Evolutionary conservation across 2,888 invertebrate genomes (phyloP), one percentile per base, ranked within the genome.

Genomic region (Melinopterus prodromus): DNA sequence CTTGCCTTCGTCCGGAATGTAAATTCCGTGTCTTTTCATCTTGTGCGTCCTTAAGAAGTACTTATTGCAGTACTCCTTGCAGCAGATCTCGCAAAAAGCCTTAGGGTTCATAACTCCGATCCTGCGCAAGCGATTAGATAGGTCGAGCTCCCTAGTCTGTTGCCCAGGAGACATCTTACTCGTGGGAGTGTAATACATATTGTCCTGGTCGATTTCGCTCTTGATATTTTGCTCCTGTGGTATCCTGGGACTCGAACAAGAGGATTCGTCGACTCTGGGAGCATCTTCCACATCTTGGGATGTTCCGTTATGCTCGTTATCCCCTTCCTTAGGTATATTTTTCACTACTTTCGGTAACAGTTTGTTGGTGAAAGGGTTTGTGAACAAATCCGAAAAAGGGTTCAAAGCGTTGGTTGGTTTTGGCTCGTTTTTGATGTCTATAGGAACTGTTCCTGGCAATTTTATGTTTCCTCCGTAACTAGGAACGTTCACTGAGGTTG

Each of bases 41-140:
- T 98, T 97, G 89, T 99, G 99, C 76, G 97, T 96, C 78, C 96
- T 92, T 71, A 99, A 91, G 87, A 98, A 98, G 88, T 97, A 97
- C 89, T 97, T 97, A 88, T 97, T 98, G 88, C 96, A 97, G 88
- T 97, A 97, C 88, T 97, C 97, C 88, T 97, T 97, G 89, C 96
- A 95, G 88, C 98, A 98, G 80, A 97, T 93, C 89, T 97, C 97
- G 89, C 98, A 98, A 88, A 96, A 97, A n/a, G 97, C 96, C 86
- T 97, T 97, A 0, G 95, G 95, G 88, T 95, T 95, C 85, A 94
- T 92, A 53, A 97, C 95, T 69, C 97, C 97, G 80, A 97, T 91
- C 80, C 95, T 93, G 36, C 95, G 92, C 69, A 96, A 90, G 77
- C 94, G 94, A 80, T 96, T 96, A 78, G 94, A 93, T 86, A 95